Evolutionary conservation across 1,140 invertebrate genomes (phyloP).

Genomic region (Tetraneura akinire): DNA sequence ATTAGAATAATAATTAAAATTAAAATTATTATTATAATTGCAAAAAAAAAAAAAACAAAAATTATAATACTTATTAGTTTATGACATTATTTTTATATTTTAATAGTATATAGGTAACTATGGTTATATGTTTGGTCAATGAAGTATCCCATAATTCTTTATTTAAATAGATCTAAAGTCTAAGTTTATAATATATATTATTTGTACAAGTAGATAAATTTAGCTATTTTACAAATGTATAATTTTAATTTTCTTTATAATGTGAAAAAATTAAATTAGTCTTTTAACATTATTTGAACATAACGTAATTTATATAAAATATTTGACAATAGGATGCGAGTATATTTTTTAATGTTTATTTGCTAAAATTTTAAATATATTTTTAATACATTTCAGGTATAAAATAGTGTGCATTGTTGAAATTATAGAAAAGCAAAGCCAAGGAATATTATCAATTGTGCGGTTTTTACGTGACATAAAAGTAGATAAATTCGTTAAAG

Average conservation of each 20-base stretch:
- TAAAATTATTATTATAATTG: background rate
- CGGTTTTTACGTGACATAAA: conserved; percentile 59
- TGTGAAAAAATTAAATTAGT: too few species aligned
- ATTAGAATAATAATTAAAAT: too few species aligned
- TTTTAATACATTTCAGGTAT: conserved; percentile 58
- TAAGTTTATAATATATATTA: too few species aligned
- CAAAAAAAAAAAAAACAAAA: background rate
- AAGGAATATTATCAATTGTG: conserved; percentile 56
- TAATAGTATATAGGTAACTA: background rate
- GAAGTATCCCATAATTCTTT: background rate
- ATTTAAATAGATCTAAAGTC: too few species aligned
- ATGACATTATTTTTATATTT: background rate
- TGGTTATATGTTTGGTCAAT: conserved; percentile 5
- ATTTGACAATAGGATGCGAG: background rate
- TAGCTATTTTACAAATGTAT: too few species aligned
- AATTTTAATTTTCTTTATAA: too few species aligned
- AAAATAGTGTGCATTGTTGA: conserved; percentile 58
- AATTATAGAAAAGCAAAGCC: conserved; percentile 59
- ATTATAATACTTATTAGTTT: too few species aligned
- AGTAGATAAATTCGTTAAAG: conserved; percentile 57
- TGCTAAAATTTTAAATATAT: too few species aligned
- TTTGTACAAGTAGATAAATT: too few species aligned
- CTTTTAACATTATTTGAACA: too few species aligned
- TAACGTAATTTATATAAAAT: too few species aligned
- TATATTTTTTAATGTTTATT: background rate